These are phyloP conservation scores for Apamea epomidion DNA, from an alignment of 2,888 invertebrate genomes.

Conservation along the genomic window DNA sequence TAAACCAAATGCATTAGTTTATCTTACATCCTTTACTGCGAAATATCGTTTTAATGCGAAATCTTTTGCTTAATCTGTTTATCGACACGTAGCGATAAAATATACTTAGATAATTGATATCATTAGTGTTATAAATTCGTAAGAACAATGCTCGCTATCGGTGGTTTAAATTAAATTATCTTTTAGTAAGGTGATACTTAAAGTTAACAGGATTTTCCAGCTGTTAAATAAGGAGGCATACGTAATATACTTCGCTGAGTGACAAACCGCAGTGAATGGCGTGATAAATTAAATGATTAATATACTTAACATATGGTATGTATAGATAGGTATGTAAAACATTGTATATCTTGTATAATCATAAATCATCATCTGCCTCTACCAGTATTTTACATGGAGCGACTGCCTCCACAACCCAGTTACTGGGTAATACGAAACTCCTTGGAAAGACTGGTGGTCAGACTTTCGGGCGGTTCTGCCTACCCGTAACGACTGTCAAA, in stretches of 20 bases:
- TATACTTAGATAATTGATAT: background rate
- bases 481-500: too few species aligned
- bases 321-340: too few species aligned
- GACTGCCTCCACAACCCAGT: too few species aligned
- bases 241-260: slow-evolving; percentile 22
- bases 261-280: slow-evolving; percentile 8
- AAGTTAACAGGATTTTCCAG: slow-evolving; percentile 9
- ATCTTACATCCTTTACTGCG: slow-evolving; percentile 4
- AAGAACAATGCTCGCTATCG: slow-evolving; percentile 25
- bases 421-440: too few species aligned
- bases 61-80: slow-evolving; percentile 19
- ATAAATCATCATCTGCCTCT: too few species aligned
- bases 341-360: too few species aligned
- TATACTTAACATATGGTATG: background rate
- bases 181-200: slow-evolving; percentile 18
- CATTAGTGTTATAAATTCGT: slow-evolving; percentile 16
- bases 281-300: slow-evolving; percentile 22
- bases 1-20: background rate
- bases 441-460: too few species aligned
- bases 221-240: background rate
- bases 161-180: slow-evolving; percentile 7
- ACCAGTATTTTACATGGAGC: too few species aligned
- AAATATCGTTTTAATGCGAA: background rate
- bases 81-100: slow-evolving; percentile 36
- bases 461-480: too few species aligned